Evolutionary conservation across 2,113 vertebrate genomes (phyloP).

Genomic region (Cricetomys ansorgei): DNA sequence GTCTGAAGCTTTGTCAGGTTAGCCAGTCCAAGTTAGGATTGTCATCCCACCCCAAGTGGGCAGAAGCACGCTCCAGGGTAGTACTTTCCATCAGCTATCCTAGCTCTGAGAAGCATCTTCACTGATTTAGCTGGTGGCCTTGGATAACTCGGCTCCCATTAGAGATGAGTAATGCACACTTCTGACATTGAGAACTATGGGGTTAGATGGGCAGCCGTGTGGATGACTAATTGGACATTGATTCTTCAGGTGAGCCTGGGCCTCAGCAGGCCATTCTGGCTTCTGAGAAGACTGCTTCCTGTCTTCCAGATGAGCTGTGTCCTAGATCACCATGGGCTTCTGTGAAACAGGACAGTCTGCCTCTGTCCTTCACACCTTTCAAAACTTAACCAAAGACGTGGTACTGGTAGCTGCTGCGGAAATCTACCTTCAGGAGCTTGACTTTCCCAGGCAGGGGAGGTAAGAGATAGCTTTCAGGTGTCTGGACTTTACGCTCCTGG

Average conservation of each 20-base stretch:
- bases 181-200: not conserved
- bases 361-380: not conserved
- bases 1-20: not conserved
- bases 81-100: not conserved
- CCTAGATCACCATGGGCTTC: fast-evolving
- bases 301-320: not conserved
- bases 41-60: fast-evolving
- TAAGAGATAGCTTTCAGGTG: not conserved
- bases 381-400: not conserved
- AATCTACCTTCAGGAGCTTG: not conserved
- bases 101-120: slow-evolving; percentile 46
- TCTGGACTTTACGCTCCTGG: too few relatives aligned
- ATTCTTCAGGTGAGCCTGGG: not conserved
- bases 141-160: slow-evolving; percentile 43
- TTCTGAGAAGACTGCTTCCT: not conserved
- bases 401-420: not conserved
- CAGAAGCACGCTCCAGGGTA: not conserved
- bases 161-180: slow-evolving; percentile 78
- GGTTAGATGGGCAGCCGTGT: slow-evolving; percentile 66
- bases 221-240: not conserved
- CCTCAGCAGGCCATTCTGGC: too few relatives aligned
- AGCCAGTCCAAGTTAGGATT: not conserved
- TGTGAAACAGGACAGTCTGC: not conserved
- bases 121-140: slow-evolving; percentile 71
- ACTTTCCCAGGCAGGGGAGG: not conserved